phyloP scores from a whole-genome alignment of 2,797 vertebrate genomes.

The Coracias cyanogaster region DNA sequence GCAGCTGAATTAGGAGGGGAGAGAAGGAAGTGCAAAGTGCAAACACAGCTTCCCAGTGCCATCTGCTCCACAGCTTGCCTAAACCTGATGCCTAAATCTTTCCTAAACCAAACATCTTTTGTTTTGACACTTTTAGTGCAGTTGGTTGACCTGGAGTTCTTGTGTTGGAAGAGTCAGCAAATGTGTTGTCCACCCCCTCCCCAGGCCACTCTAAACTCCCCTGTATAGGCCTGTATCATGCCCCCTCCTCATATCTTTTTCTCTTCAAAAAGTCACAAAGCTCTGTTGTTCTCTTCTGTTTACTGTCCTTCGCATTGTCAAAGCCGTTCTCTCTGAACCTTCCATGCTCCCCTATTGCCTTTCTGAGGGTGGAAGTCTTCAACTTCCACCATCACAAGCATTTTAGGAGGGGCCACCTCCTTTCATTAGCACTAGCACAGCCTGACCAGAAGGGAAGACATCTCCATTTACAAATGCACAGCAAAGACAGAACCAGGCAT shows the following conservation, averaged over 20 bases:
- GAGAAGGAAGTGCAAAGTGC: background rate
- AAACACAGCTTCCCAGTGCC: background rate
- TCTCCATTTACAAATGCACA: background rate
- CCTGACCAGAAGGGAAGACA: background rate
- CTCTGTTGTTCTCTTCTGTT: background rate
- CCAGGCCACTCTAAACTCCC: background rate
- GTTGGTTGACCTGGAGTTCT: background rate
- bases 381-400: background rate
- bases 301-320: background rate
- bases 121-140: background rate
- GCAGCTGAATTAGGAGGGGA: background rate
- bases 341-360: background rate
- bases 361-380: background rate
- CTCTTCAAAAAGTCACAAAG: background rate
- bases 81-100: background rate
- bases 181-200: too few species aligned
- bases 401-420: background rate
- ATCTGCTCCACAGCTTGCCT: background rate
- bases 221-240: background rate
- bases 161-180: background rate
- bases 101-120: background rate
- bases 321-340: background rate
- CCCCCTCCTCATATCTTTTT: background rate
- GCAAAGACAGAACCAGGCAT: background rate
- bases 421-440: background rate